A percentile compares a stretch with the other conserved stretches of the same genome.
phyloP scores from a whole-genome alignment of 2,888 invertebrate genomes.

The Linnaemya vulpina region DNA sequence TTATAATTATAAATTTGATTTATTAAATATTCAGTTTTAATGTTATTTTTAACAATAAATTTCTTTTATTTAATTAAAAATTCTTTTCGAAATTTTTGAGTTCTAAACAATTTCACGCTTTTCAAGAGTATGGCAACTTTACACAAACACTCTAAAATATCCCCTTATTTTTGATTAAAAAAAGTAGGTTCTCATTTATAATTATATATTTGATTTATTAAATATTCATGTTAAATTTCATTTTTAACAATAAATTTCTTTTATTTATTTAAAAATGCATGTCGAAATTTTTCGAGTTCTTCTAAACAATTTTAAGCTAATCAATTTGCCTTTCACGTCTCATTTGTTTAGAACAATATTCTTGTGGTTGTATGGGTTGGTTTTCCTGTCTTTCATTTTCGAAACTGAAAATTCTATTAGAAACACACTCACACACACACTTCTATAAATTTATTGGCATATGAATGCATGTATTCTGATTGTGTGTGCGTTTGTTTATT shows the following conservation, averaged over 20 bases:
- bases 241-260: too few relatives aligned
- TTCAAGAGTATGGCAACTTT: too few relatives aligned
- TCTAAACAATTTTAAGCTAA: constrained; percentile 45
- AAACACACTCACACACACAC: not conserved
- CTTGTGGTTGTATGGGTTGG: constrained; percentile 13
- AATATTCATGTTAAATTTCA: too few relatives aligned
- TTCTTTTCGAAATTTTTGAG: constrained; percentile 55
- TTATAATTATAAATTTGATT: too few relatives aligned
- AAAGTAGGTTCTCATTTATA: too few relatives aligned
- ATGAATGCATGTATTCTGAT: not conserved
- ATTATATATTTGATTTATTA: too few relatives aligned
- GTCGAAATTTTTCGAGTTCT: constrained; percentile 56
- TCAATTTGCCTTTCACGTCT: constrained; percentile 68
- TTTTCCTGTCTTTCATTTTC: constrained; percentile 60
- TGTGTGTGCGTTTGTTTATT: not conserved
- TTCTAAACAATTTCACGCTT: too few relatives aligned
- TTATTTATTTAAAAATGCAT: constrained; percentile 38
- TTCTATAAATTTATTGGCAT: not conserved
- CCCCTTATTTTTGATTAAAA: too few relatives aligned
- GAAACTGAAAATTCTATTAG: constrained; percentile 54
- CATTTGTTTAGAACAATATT: constrained; percentile 42
- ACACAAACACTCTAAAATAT: too few relatives aligned
- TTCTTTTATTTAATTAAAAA: constrained; percentile 18
- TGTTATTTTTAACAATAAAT: too few relatives aligned
- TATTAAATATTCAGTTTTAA: too few relatives aligned